These are phyloP conservation scores for Podargus strigoides DNA, from an alignment of 2,797 vertebrate species.

Conservation along the genomic window DNA sequence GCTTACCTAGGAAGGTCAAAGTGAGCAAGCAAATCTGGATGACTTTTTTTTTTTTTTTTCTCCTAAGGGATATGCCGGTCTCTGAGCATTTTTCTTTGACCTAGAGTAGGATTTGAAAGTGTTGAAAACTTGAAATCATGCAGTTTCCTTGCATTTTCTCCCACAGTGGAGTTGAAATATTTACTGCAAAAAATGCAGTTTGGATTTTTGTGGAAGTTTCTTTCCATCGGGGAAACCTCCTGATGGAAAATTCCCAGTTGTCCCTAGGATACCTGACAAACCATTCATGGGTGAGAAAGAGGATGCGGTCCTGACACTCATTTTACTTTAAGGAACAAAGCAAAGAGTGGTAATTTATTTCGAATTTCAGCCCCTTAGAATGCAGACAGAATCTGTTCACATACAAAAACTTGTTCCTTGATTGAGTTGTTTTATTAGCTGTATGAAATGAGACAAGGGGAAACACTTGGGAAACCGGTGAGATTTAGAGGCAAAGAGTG, in stretches of 20 bases:
- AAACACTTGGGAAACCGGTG: slow-evolving; percentile 67
- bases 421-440: slow-evolving; percentile 77
- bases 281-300: background rate
- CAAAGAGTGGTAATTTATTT: background rate
- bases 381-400: slow-evolving; percentile 41
- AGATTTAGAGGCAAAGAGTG: slow-evolving; percentile 64
- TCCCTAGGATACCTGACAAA: background rate
- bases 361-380: slow-evolving; percentile 16
- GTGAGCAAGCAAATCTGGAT: background rate
- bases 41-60: no score
- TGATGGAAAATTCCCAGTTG: background rate
- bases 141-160: background rate
- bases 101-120: background rate
- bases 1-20: background rate
- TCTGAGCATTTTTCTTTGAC: background rate
- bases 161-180: background rate
- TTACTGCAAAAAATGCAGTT: background rate
- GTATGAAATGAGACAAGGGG: slow-evolving; percentile 70
- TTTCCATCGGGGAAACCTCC: background rate
- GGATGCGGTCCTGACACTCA: background rate
- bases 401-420: slow-evolving; percentile 45
- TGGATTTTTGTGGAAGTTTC: background rate
- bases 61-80: background rate
- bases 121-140: background rate
- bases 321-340: background rate